Conservation (phyloP, 92 coral and sea anemone species). For the Umimayanthus chanpuru region DNA sequence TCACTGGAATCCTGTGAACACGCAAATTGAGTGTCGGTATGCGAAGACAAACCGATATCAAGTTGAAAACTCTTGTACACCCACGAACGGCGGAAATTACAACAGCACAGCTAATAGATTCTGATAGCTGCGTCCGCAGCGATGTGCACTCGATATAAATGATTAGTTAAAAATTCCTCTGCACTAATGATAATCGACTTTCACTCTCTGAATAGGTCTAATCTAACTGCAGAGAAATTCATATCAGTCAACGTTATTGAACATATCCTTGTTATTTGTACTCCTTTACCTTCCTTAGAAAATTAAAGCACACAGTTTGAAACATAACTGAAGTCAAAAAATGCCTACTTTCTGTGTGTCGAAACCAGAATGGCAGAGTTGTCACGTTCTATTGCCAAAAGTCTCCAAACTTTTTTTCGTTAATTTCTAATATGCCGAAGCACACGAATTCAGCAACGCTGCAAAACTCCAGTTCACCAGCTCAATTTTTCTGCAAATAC, state of each 20-base stretch:
- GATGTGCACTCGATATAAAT: constrained; percentile 20
- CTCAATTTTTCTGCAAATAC: not conserved
- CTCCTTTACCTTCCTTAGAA: not conserved
- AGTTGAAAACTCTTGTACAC: constrained; percentile 9
- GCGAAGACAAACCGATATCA: constrained; percentile 37
- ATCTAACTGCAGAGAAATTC: not conserved
- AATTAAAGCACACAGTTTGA: not conserved
- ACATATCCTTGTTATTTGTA: not conserved
- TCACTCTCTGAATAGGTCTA: not conserved
- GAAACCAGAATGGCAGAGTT: constrained; percentile 9
- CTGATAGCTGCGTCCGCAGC: constrained; percentile 17
- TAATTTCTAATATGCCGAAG: not conserved
- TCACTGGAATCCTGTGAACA: constrained; percentile 19
- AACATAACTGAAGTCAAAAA: not conserved
- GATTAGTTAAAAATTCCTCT: constrained; percentile 8
- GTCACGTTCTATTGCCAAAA: not conserved
- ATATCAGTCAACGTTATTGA: not conserved
- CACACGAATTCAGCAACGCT: not conserved
- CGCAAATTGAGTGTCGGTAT: constrained; percentile 26
- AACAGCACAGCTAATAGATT: constrained; percentile 42
- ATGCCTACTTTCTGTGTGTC: not conserved
- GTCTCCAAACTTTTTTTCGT: not conserved
- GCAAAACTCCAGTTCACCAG: not conserved
- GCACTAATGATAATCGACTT: not conserved
- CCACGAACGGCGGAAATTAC: constrained; percentile 42